Evolutionary conservation across 2,113 vertebrate genomes (phyloP).

Genomic region (Mixornis gularis): DNA sequence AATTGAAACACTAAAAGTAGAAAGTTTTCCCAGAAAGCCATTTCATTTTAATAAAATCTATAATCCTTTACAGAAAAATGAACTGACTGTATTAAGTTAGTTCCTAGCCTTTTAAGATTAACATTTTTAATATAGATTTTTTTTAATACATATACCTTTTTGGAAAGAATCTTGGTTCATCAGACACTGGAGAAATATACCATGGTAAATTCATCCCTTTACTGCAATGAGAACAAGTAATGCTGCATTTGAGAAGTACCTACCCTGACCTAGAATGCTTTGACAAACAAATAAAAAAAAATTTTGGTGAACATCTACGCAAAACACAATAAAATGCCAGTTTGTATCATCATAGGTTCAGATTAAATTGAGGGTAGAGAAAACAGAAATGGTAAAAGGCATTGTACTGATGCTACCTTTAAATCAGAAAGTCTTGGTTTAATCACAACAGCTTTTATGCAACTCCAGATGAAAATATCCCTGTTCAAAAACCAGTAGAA

Average conservation of each 20-base stretch:
- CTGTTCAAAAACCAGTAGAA: neutral
- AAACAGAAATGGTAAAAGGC: neutral
- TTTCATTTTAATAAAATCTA: constrained; percentile 13
- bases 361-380: neutral
- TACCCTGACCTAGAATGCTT: neutral
- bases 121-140: neutral
- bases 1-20: neutral
- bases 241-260: neutral
- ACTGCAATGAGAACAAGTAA: neutral
- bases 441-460: neutral
- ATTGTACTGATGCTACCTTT: neutral
- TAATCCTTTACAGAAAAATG: neutral
- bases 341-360: neutral
- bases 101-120: neutral
- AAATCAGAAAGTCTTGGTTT: neutral
- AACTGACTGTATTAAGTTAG: neutral
- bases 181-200: neutral
- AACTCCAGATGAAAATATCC: neutral
- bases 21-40: neutral
- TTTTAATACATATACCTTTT: neutral
- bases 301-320: neutral
- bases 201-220: neutral
- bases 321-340: neutral
- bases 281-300: neutral
- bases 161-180: neutral